Base-by-base conservation (phyloP, 1,140 invertebrate genomes). In the Zaprionus taronus region DNA sequence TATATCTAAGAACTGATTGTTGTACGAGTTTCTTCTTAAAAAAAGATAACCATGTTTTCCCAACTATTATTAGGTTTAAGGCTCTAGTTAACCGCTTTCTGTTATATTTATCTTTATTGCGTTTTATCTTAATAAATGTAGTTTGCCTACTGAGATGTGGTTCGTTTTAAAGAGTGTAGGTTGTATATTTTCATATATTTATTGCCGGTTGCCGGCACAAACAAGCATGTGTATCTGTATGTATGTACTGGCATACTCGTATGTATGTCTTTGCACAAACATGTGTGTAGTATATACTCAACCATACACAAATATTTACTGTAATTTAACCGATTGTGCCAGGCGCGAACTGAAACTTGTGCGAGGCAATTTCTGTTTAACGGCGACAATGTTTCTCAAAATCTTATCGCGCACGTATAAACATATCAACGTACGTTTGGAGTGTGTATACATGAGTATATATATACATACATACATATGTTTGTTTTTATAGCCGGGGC, bases 231-330 rank as follows among this genome's bases (percentile, higher is more conserved):
- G 15, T 31, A 31, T 9, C 28, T 31, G 28, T 31, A 28, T 28
- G 26, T 47, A 47, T 20, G 14, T 38, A 14, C 36, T 38, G 36
- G 36, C 36, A 38, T 5, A 5, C 36, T 38, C 14, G 36, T 22
- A 53, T 53, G 49, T 53, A 53, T 53, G 49, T 26, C 17, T 53
- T 47, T 17, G 41, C 41, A 47, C n/a, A 47, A 47, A 47, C 41
- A 51, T 51, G 47, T 51, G 47, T 51, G 20, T 51, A 24, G 15
- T 49, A 20, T 49, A 49, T 20, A 24, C n/a, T 51, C 47, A 47
- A 17, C n/a, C 22, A 51, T 24, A 51, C 12, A 51, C 47, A 51
- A 51, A 51, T 51, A 51, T 51, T 51, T 51, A 51, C 47, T 51
- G 47, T 51, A 51, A 51, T 24, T 24, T 24, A 51, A 51, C 20